Evolutionary conservation across 2,797 vertebrate genomes (phyloP), one percentile per base, ranked within the genome.

Genomic region (Anguilla megastoma): DNA sequence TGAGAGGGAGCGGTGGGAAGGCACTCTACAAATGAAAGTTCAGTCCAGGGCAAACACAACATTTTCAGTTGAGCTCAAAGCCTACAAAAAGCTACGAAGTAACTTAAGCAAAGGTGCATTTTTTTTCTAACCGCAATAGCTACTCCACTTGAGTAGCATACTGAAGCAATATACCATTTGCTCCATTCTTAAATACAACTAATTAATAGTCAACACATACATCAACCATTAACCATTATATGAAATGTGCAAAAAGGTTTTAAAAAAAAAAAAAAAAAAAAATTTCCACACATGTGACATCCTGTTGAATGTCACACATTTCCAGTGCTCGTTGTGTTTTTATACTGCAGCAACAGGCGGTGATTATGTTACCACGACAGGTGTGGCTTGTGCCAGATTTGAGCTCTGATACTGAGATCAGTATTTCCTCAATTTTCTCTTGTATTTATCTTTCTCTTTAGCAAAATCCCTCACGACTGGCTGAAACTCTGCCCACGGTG

Each of bases 401-500:
- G 96, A 96, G 93, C 95, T 94, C 94, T 95, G 95, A 92, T 27
- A 27, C 21, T 69, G n/a, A 69, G 21, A 69, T 69, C 14, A 27
- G n/a, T 14, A 69, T 96, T 96, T 96, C 95, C 93, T 93, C 96
- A 96, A 96, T 96, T 97, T 8, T 97, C 95, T 97, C 96, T 96
- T 95, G 94, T 96, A 33, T 14, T 74, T 74, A 74, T 27, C 69
- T 74, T 30, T 6, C n/a, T 14, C 30, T 33, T 30, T 30, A 74
- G 95, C 95, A 94, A 94, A 96, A 96, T 95, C 95, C 96, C 95
- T 95, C 89, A 88, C 97, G 96, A 97, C 96, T 96, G 95, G 95
- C 95, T 96, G 96, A 96, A 96, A 96, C 95, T 96, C 96, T 96
- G 96, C 96, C 96, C 95, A 96, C 94, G 95, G 93, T 96, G 91